These are phyloP conservation scores for Agrotis exclamationis DNA, from an alignment of 2,888 invertebrate species.

Conservation along the genomic window DNA sequence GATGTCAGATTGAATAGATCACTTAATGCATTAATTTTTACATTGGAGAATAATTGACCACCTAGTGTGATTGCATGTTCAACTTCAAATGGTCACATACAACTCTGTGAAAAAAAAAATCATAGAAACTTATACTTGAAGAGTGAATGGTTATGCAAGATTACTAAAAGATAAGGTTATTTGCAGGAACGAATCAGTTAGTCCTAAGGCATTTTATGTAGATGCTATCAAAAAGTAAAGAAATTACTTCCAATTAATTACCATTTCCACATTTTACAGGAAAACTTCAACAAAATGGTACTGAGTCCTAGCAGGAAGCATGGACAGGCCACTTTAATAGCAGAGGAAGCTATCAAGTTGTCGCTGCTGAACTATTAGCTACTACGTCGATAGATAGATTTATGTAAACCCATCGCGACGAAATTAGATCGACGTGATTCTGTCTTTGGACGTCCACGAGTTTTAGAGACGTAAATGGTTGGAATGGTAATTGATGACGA, in stretches of 20 bases:
- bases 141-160: background rate
- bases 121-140: background rate
- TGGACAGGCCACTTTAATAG: slow-evolving; percentile 75
- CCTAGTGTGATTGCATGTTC: slow-evolving; percentile 29
- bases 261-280: slow-evolving; percentile 54
- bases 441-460: slow-evolving; percentile 57
- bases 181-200: background rate
- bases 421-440: slow-evolving; percentile 75
- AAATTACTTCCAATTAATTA: slow-evolving; percentile 46
- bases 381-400: slow-evolving; percentile 84
- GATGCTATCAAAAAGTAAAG: slow-evolving; percentile 37
- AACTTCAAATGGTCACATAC: slow-evolving; percentile 23
- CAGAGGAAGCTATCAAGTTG: slow-evolving; percentile 89
- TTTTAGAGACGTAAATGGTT: slow-evolving; percentile 54
- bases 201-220: slow-evolving; percentile 20
- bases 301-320: slow-evolving; percentile 71
- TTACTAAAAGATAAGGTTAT: background rate
- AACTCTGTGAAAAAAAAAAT: slow-evolving; percentile 4
- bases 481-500: slow-evolving; percentile 50
- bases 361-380: slow-evolving; percentile 82
- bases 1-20: slow-evolving; percentile 50
- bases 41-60: slow-evolving; percentile 39
- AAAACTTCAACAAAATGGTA: slow-evolving; percentile 60
- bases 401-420: slow-evolving; percentile 73
- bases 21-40: slow-evolving; percentile 41